A percentile compares a stretch with the other conserved stretches of the same genome.
phyloP scores from a whole-genome alignment of 2,113 vertebrate genomes.

The Chaenocephalus aceratus region DNA sequence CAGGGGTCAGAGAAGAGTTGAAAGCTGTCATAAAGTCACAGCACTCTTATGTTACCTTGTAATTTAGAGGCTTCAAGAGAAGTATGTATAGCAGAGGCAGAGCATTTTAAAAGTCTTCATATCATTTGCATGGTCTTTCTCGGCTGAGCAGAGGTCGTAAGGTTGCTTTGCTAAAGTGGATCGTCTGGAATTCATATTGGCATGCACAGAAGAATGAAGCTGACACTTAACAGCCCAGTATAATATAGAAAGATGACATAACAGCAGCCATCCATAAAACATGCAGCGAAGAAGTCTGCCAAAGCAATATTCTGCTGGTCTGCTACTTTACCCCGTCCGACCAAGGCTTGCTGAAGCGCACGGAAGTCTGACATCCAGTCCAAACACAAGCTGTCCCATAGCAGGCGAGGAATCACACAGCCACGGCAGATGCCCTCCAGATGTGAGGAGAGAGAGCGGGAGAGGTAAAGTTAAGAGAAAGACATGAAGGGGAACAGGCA shows the following conservation, averaged over 20 bases:
- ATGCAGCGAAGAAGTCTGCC: conserved; percentile 35
- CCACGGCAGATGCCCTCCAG: conserved; percentile 87
- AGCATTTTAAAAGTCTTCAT: conserved; percentile 6
- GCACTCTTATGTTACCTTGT: background rate
- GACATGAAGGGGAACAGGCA: conserved; percentile 45
- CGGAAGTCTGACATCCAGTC: conserved; percentile 63
- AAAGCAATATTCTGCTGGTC: conserved; percentile 16
- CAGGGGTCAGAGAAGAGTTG: conserved; percentile 15
- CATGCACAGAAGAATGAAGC: conserved; percentile 44
- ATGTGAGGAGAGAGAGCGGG: conserved; percentile 82
- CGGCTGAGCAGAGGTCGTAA: conserved; percentile 2
- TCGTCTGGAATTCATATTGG: conserved; percentile 13
- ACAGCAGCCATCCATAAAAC: conserved; percentile 28
- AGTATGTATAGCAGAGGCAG: conserved; percentile 5
- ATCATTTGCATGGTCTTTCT: conserved; percentile 1
- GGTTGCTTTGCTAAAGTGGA: background rate
- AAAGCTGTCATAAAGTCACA: conserved; percentile 2
- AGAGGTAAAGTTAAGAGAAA: conserved; percentile 52
- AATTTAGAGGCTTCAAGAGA: conserved; percentile 5
- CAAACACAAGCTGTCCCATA: conserved; percentile 84
- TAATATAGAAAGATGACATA: conserved; percentile 11
- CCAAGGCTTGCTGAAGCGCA: conserved; percentile 42
- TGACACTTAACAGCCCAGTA: conserved; percentile 25
- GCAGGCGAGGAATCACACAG: conserved; percentile 73
- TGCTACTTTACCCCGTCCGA: conserved; percentile 63